Percentiles rank a stretch among this genome's conserved stretches.
Evolutionary conservation across 37 sponge, comb jelly and placozoan genomes (phyloP).

Genomic region (Beroe forskalii): DNA sequence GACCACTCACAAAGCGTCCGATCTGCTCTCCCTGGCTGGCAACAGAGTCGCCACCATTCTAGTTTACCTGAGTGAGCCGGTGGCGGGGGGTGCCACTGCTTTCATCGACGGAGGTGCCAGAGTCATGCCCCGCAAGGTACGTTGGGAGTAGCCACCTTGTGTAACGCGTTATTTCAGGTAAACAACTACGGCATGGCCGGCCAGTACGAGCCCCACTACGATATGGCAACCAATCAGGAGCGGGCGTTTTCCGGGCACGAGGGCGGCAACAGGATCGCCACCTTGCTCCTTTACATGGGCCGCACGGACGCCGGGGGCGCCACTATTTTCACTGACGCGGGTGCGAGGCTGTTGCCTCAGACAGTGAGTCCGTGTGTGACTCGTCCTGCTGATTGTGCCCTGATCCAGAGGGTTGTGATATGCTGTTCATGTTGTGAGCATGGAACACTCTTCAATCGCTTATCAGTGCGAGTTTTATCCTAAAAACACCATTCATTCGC

Average conservation of each 20-base stretch:
- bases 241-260: neutral
- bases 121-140: neutral
- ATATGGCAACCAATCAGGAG: neutral
- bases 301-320: neutral
- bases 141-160: too few species aligned
- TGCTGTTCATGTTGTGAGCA: too few species aligned
- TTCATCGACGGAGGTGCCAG: neutral
- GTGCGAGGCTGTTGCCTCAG: neutral
- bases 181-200: constrained; percentile 39
- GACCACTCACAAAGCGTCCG: neutral
- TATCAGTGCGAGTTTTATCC: too few species aligned
- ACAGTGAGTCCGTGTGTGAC: too few species aligned
- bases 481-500: too few species aligned
- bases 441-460: too few species aligned
- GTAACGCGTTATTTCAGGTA: too few species aligned
- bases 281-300: neutral
- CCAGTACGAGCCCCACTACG: constrained; percentile 32
- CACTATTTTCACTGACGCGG: constrained; percentile 3
- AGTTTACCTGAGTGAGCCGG: neutral
- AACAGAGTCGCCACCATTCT: neutral
- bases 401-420: too few species aligned
- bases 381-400: too few species aligned
- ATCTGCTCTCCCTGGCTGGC: neutral
- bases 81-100: neutral
- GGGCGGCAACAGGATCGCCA: neutral